Evolutionary conservation across 2,797 vertebrate species (phyloP).

Genomic region (Holocentrus rufus): DNA sequence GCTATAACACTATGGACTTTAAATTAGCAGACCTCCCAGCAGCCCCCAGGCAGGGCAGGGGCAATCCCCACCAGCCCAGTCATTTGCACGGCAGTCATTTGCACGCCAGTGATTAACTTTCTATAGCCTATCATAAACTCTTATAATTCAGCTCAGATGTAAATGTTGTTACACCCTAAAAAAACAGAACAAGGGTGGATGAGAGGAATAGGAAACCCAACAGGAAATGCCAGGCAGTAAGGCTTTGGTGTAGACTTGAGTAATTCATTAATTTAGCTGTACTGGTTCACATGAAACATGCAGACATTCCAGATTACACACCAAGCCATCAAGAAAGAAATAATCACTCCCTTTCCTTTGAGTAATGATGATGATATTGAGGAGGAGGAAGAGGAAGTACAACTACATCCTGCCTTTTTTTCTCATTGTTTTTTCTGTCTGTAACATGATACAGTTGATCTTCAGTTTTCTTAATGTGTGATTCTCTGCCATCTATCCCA

Average conservation of each 20-base stretch:
- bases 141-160: background rate
- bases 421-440: background rate
- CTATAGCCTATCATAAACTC: background rate
- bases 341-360: background rate
- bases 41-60: too few relatives aligned
- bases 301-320: too few relatives aligned
- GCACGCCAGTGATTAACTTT: background rate
- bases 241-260: too few relatives aligned
- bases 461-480: background rate
- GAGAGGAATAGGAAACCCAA: background rate
- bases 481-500: constrained; percentile 57
- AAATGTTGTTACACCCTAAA: background rate
- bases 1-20: too few relatives aligned
- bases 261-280: background rate
- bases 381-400: too few relatives aligned
- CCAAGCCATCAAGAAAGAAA: background rate
- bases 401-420: too few relatives aligned
- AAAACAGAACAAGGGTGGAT: background rate
- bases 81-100: too few relatives aligned
- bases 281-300: background rate
- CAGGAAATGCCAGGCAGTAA: background rate
- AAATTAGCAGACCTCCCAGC: too few relatives aligned
- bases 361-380: background rate
- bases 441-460: background rate
- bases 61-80: too few relatives aligned